Base-by-base conservation (phyloP, 2,888 invertebrate genomes). In the Eupithecia inturbata region DNA sequence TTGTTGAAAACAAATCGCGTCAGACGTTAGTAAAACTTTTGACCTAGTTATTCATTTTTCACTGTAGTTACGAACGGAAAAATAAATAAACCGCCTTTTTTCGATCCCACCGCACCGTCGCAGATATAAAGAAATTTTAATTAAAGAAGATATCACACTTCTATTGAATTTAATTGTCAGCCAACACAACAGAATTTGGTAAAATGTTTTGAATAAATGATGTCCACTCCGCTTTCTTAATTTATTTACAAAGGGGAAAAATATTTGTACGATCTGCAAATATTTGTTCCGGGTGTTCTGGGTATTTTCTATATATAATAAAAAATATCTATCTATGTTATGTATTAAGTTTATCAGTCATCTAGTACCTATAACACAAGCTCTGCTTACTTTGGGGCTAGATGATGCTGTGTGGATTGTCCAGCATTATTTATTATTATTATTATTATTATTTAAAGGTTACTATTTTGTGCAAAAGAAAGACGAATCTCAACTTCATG, bases 111-210 rank as follows among this genome's bases (percentile, higher is more conserved):
- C 63, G 53, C 75, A 31, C 72, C 67, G 73, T 49, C 71, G 72
- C 72, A 74, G 74, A 80, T 80, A 81, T 80, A 80, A 83, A 81
- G 78, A 81, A 75, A 71, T 80, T 82, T 84, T 81, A 84, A 84
- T 84, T 82, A 83, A 83, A 85, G 74, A 60, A 79, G 80, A 83
- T 79, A 82, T 82, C 80, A 84, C 82, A 83, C 81, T 83, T 79
- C 81, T 80, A 68, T 80, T 81, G 81, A 83, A 85, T 85, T 83
- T 78, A 79, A 85, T 82, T 73, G 72, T 77, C 72, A 70, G 71
- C 75, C 75, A 78, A 76, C 68, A 76, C 77, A 76, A 74, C 63
- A 57, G 60, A 67, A 67, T 49, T 68, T 64, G 39, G 26, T 67
- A 28, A 28, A 73, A 66, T 41, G 22, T 28, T 41, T 16, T 53